phyloP scores from a whole-genome alignment of 2,113 vertebrate genomes.

The Apus apus region DNA sequence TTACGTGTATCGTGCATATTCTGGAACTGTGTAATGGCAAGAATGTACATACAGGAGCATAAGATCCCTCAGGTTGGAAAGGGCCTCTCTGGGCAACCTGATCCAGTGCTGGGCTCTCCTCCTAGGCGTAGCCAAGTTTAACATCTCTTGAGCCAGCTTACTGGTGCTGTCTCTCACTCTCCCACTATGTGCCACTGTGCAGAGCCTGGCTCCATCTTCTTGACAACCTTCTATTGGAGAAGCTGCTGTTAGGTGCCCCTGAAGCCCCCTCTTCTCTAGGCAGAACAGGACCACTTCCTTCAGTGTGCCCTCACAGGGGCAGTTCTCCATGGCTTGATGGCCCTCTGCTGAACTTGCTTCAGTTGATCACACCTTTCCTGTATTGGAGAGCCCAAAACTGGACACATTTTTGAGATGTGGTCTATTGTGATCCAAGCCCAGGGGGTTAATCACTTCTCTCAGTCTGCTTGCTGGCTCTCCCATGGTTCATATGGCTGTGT shows the following conservation, averaged over 20 bases:
- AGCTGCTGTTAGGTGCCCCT: not conserved
- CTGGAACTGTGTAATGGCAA: not conserved
- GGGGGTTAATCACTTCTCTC: not conserved
- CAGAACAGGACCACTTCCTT: not conserved
- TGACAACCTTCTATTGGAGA: not conserved
- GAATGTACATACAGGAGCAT: not conserved
- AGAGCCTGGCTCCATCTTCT: not conserved
- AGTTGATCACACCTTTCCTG: not conserved
- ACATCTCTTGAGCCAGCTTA: not conserved
- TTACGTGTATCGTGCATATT: not conserved
- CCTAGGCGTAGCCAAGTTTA: not conserved
- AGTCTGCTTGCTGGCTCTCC: not conserved
- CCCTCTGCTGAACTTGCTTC: not conserved
- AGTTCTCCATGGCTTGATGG: not conserved
- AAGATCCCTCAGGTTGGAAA: not conserved
- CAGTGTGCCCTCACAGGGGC: not conserved
- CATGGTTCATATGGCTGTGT: no score
- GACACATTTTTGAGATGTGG: no score
- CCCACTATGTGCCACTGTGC: not conserved
- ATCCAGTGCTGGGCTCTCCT: not conserved
- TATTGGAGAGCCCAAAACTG: not conserved
- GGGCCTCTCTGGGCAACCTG: not conserved
- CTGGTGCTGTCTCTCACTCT: not conserved
- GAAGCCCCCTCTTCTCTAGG: not conserved
- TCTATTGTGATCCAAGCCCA: not conserved